Evolutionary conservation across 2,888 invertebrate genomes (phyloP).

Genomic region (Mesorhabditis sp.): DNA sequence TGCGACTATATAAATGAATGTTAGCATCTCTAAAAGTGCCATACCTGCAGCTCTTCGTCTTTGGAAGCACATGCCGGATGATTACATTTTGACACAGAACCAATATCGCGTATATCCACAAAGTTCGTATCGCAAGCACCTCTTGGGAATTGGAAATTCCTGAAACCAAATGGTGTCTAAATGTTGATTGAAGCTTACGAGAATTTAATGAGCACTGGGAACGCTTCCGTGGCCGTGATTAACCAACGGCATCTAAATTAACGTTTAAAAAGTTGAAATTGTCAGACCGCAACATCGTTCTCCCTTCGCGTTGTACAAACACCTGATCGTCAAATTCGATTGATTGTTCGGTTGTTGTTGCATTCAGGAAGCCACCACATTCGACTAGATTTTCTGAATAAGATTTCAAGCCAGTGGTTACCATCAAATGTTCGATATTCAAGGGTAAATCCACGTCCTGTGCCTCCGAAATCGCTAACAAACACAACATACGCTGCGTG

Average conservation of each 20-base stretch:
- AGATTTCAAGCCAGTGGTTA: not conserved
- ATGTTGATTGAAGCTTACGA: not conserved
- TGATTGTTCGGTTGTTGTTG: constrained; percentile 14
- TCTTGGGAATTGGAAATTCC: constrained; percentile 22
- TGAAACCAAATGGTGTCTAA: constrained; percentile 13
- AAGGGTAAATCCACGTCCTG: constrained; percentile 42
- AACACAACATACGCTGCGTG: constrained; percentile 44
- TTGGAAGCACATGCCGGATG: constrained; percentile 35
- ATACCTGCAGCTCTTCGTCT: constrained; percentile 25
- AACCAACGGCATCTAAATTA: constrained; percentile 44
- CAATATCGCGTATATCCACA: constrained; percentile 34
- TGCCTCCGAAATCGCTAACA: constrained; percentile 38
- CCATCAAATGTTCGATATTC: constrained; percentile 20
- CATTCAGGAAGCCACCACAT: constrained; percentile 41
- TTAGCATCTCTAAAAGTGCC: constrained; percentile 10
- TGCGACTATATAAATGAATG: not conserved
- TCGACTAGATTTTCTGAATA: constrained; percentile 20
- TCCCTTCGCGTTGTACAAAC: not conserved
- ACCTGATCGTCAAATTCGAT: not conserved
- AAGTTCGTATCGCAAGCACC: constrained; percentile 26
- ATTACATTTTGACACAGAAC: constrained; percentile 26
- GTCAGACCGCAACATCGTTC: not conserved
- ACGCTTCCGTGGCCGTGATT: constrained; percentile 27
- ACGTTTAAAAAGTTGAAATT: not conserved
- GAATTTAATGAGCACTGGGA: not conserved